Conservation (phyloP, 2,888 invertebrate species). For the Calameuta pallipes region DNA sequence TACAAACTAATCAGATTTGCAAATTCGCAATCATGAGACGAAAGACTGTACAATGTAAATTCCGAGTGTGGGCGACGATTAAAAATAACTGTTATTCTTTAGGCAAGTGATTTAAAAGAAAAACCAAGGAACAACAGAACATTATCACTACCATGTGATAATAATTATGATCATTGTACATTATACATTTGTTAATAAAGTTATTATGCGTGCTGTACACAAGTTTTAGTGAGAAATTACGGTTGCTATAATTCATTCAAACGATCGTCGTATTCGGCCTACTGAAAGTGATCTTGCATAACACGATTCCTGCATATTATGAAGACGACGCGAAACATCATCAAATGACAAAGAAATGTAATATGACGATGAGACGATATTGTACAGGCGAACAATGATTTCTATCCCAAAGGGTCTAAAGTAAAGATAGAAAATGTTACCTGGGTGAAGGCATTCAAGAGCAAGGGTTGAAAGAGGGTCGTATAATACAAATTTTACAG, state of each 20-base stretch:
- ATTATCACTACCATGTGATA: neutral
- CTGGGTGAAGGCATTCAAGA: constrained; percentile 59
- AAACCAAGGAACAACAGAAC: neutral
- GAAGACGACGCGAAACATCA: neutral
- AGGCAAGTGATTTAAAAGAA: neutral
- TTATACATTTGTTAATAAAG: neutral
- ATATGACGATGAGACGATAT: constrained; percentile 16
- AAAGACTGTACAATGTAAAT: neutral
- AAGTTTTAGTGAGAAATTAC: neutral
- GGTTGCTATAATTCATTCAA: neutral
- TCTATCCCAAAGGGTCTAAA: constrained; percentile 46
- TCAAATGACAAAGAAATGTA: neutral
- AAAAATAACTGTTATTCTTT: neutral
- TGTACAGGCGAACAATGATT: constrained; percentile 37
- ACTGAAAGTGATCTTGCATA: neutral
- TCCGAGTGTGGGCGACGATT: neutral
- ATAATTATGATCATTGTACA: neutral
- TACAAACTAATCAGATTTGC: neutral
- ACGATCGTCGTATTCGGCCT: neutral
- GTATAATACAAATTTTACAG: constrained; percentile 54
- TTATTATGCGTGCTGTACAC: neutral
- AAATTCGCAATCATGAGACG: neutral
- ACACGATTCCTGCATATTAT: neutral
- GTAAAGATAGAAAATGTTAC: constrained; percentile 58
- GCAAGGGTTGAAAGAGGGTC: constrained; percentile 51